These are phyloP conservation scores for Lophura nycthemera DNA, from an alignment of 2,113 vertebrate genomes.

Conservation along the genomic window DNA sequence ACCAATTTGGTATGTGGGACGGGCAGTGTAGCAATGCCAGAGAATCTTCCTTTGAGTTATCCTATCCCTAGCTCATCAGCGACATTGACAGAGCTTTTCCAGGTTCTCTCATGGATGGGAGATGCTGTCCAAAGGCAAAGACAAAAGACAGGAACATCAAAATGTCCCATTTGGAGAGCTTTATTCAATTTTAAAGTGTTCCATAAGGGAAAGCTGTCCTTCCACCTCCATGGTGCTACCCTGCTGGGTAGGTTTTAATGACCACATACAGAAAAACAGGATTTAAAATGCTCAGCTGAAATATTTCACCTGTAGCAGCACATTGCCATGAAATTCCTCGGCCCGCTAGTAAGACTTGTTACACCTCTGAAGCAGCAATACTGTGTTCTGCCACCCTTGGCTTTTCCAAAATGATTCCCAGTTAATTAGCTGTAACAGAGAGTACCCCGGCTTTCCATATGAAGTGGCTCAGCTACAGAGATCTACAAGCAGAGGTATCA, in stretches of 20 bases:
- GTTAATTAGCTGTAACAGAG: not conserved
- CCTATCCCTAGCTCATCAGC: not conserved
- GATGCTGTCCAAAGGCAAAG: not conserved
- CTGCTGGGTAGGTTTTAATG: fast-evolving
- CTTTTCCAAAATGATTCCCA: not conserved
- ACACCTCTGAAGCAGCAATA: not conserved
- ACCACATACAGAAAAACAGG: not conserved
- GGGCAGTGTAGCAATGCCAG: not conserved
- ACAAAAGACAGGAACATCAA: not conserved
- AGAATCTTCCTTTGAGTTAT: not conserved
- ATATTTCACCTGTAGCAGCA: not conserved
- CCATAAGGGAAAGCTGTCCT: not conserved
- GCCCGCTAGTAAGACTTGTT: not conserved
- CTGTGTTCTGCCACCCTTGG: not conserved
- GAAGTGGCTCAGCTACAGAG: fast-evolving
- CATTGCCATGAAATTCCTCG: not conserved
- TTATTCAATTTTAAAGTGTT: not conserved
- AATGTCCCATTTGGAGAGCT: not conserved
- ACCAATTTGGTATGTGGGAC: too few relatives aligned
- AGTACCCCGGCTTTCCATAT: fast-evolving
- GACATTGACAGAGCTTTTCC: not conserved
- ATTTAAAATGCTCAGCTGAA: not conserved
- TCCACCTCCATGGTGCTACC: not conserved
- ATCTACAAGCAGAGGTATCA: not conserved
- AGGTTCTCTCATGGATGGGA: not conserved